Percentiles rank a stretch among this genome's conserved stretches.
Conservation (phyloP, 2,113 vertebrate genomes). For the western clawed frog (Xenopus tropicalis) region UCB_Xtro_10.0 CM004447.2:143783501-143784000, state of each 20-base stretch:
- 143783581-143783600: too few relatives aligned
- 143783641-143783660: too few relatives aligned
- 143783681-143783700: too few relatives aligned
- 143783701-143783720: not conserved
- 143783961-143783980: slow-evolving; percentile 30
- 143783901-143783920: slow-evolving; percentile 33
- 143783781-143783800: not conserved
- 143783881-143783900: slow-evolving; percentile 30
- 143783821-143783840: slow-evolving; percentile 33
- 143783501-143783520: too few relatives aligned
- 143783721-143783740: not conserved
- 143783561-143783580: too few relatives aligned
- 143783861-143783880: slow-evolving; percentile 23
- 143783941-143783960: slow-evolving; percentile 41
- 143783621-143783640: too few relatives aligned
- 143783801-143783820: too few relatives aligned
- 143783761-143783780: slow-evolving; percentile 21
- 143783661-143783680: not conserved
- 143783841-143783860: slow-evolving; percentile 44
- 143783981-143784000: slow-evolving; percentile 28
- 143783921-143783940: slow-evolving; percentile 46
- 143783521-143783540: too few relatives aligned
- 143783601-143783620: too few relatives aligned
- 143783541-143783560: too few relatives aligned
- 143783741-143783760: slow-evolving; percentile 3